Evolutionary conservation across 2,113 vertebrate species (phyloP), one percentile per base, ranked within the genome.

Genomic region (Erythrocercus mccallii): DNA sequence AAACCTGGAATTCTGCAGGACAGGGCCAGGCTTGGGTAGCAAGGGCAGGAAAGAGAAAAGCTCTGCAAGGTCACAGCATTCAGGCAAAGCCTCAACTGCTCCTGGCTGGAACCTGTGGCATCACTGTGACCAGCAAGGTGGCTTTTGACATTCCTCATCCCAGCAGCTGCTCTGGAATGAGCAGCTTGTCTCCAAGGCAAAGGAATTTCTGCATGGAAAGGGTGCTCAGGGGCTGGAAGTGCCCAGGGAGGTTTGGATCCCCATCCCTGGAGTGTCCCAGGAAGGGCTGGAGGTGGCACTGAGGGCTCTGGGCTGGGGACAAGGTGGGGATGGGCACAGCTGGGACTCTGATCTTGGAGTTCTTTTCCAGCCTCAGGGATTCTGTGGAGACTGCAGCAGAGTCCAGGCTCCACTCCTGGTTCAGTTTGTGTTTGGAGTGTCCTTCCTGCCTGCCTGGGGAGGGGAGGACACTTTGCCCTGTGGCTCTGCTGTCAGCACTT

Each of bases 181-280:
- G n/a, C n/a, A n/a, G n/a, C n/a, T n/a, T n/a, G 2, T 25, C 30
- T 48, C 50, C 44, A 31, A 37, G 72, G 20, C n/a, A 60, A 33
- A 33, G 35, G 58, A 22, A 56, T 73, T 56, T 23, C 58, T 1
- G 2, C 45, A 38, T 12, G 35, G 54, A 38, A 70, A 61, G 12
- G 56, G 65, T 0, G 24, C 12, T 28, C 47, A 61, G 64, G 56
- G 2, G 1, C 5, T 47, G n/a, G 30, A 0, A 30, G 3, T 48
- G 57, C 56, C 74, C 30, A 31, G 48, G 65, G 57, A 12, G 53
- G 16, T 12, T 6, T 62, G 48, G n/a, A 47, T 38, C 0, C 7
- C n/a, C 40, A 47, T 54, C 47, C 47, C 47, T 77, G 72, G 37
- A 57, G 48, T 38, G 25, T 2, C 48, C 42, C 5, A 35, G 53